Percentiles rank a stretch among this genome's conserved stretches.
Conservation (phyloP, 2,113 vertebrate species). For the Anoura caudifer region DNA sequence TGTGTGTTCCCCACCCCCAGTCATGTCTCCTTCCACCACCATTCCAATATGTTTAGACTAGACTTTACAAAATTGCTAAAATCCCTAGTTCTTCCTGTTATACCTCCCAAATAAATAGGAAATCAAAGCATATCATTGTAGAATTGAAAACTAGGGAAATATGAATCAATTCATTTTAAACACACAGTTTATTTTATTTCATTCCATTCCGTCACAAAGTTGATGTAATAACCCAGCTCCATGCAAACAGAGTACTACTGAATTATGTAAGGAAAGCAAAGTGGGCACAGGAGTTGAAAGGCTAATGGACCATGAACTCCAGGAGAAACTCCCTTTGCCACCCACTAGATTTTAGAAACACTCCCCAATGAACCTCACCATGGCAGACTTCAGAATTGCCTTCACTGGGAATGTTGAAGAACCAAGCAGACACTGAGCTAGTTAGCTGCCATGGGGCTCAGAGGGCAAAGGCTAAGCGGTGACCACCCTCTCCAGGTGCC, state of each 20-base stretch:
- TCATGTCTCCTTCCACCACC: too few relatives aligned
- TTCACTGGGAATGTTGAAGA: background rate
- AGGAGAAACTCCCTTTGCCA: background rate
- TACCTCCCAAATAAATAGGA: constrained; percentile 21
- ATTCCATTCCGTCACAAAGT: constrained; percentile 15
- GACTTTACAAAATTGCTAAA: constrained; percentile 5
- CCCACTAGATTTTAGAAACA: background rate
- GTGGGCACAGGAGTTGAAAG: background rate
- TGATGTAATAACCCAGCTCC: background rate
- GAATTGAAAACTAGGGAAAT: constrained; percentile 35
- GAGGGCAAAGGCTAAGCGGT: too few relatives aligned
- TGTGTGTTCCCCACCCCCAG: too few relatives aligned
- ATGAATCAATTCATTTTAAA: background rate
- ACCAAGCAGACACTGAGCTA: background rate
- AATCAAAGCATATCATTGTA: background rate
- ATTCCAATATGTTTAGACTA: background rate
- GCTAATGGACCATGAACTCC: background rate
- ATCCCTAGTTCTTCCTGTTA: background rate
- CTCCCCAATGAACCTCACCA: background rate
- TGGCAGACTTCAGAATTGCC: background rate
- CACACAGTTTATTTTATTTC: background rate
- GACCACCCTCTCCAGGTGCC: background rate
- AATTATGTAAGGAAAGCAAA: background rate
- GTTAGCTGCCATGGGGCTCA: background rate
- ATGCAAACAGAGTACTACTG: background rate